Evolutionary conservation across 1,140 invertebrate genomes (phyloP).

Genomic region (Bombus sibiricus): DNA sequence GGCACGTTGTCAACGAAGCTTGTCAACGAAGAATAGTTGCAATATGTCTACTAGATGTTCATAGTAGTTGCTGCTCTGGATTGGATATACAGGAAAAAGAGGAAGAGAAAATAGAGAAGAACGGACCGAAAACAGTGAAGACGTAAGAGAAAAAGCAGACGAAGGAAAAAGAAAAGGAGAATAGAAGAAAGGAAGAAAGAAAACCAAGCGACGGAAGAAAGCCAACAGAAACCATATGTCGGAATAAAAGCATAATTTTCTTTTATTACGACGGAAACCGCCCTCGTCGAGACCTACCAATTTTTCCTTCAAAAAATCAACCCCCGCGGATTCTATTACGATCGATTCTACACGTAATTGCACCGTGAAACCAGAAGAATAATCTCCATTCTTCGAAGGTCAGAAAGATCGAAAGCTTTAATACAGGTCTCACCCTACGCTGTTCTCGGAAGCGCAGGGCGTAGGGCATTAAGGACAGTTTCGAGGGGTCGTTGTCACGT

Average conservation of each 20-base stretch:
- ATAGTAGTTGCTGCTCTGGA: not conserved
- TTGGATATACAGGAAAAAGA: not conserved
- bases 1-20: not conserved
- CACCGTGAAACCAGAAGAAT: not conserved
- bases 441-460: no score
- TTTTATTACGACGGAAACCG: not conserved
- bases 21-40: no score
- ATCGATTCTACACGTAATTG: not conserved
- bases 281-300: no score
- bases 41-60: no score
- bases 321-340: not conserved
- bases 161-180: not conserved
- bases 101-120: not conserved
- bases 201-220: not conserved
- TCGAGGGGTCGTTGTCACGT: slow-evolving; percentile 66
- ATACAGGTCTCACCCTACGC: not conserved
- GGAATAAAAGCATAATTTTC: no score
- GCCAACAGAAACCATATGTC: not conserved
- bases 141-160: no score
- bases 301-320: not conserved
- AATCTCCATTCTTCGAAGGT: not conserved
- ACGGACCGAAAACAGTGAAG: not conserved
- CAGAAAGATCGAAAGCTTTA: not conserved
- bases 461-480: slow-evolving; percentile 58
- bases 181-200: not conserved